Evolutionary conservation across 2,888 invertebrate species (phyloP).

Genomic region (Onthophagus sagittarius): DNA sequence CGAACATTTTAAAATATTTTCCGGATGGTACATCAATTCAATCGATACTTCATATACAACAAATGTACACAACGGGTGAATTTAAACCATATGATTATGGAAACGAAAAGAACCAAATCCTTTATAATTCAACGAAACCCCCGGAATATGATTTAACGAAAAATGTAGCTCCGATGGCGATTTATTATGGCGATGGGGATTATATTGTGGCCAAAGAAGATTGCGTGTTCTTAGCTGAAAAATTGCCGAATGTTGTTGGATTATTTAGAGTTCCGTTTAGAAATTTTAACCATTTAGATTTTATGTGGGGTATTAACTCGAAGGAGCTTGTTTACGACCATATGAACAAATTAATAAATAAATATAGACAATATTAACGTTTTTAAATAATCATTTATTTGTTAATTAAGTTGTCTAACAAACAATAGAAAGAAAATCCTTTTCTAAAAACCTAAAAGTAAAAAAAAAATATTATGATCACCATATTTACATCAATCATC

Average conservation of each 20-base stretch:
- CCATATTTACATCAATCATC: neutral
- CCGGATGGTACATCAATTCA: slow-evolving; percentile 53
- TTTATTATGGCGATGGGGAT: slow-evolving; percentile 55
- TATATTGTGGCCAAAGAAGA: slow-evolving; percentile 56
- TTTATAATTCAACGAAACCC: slow-evolving; percentile 29
- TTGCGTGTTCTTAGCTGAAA: slow-evolving; percentile 53
- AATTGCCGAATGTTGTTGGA: slow-evolving; percentile 55
- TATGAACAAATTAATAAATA: slow-evolving; percentile 54
- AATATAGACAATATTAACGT: slow-evolving; percentile 31
- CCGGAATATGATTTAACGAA: slow-evolving; percentile 48
- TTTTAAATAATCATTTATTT: neutral
- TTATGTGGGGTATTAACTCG: slow-evolving; percentile 63
- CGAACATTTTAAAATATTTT: slow-evolving; percentile 40
- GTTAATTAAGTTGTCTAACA: slow-evolving; percentile 14
- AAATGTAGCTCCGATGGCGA: slow-evolving; percentile 50
- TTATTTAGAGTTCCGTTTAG: slow-evolving; percentile 55
- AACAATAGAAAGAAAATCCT: slow-evolving; percentile 15
- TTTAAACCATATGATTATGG: slow-evolving; percentile 24
- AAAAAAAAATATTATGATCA: slow-evolving; percentile 1
- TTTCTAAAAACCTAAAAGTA: slow-evolving; percentile 14
- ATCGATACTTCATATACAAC: slow-evolving; percentile 48
- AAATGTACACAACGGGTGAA: slow-evolving; percentile 40
- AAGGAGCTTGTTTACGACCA: slow-evolving; percentile 57
- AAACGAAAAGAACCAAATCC: slow-evolving; percentile 6
- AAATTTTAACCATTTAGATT: slow-evolving; percentile 67